phyloP scores from a whole-genome alignment of 1,140 invertebrate species.

The Armadillidium nasatum region DNA sequence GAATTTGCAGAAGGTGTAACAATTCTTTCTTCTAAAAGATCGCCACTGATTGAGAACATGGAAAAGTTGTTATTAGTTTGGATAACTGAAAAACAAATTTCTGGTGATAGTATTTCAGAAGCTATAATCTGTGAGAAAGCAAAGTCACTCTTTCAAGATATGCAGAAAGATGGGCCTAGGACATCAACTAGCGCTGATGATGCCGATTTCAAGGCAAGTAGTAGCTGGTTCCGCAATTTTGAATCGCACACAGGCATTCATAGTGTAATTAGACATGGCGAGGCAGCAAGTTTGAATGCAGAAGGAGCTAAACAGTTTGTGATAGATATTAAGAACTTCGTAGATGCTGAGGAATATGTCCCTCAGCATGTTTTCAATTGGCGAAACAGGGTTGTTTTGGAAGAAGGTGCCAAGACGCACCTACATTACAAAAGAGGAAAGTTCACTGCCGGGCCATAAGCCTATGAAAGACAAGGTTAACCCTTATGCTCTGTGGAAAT shows the following conservation, averaged over 20 bases:
- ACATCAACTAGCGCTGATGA: no score
- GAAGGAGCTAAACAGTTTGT: background rate
- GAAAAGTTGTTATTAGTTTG: no score
- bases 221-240: background rate
- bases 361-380: conserved; percentile 32
- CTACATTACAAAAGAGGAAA: conserved; percentile 50
- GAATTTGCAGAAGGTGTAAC: no score
- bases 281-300: background rate
- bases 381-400: conserved; percentile 50
- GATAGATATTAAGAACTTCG: background rate
- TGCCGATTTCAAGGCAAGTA: background rate
- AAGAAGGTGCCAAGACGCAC: conserved; percentile 52
- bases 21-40: no score
- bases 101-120: no score
- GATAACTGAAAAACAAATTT: no score
- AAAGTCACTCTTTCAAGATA: no score
- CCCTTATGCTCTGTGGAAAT: conserved; percentile 51
- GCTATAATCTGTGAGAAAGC: no score
- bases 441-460: conserved; percentile 50
- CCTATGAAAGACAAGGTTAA: conserved; percentile 52
- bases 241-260: background rate
- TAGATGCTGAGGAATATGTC: conserved; percentile 14
- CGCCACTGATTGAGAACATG: no score
- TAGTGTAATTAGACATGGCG: conserved; percentile 6
- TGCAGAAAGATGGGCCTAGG: no score